Percentiles rank a stretch among this genome's conserved stretches.
phyloP scores from a whole-genome alignment of 2,797 vertebrate genomes.

The Hypotaenidia okinawae region DNA sequence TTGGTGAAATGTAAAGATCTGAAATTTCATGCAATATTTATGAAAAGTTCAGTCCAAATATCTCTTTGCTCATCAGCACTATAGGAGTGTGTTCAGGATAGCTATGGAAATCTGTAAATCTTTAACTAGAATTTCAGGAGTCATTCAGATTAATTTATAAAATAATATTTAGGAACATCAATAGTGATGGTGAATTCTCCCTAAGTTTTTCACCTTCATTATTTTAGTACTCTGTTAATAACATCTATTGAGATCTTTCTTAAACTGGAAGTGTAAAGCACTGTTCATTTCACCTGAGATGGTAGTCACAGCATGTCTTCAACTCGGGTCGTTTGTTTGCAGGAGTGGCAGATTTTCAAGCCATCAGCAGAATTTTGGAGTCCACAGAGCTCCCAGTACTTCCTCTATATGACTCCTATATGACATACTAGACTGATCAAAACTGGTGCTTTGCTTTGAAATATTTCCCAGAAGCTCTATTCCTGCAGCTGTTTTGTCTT shows the following conservation, averaged over 20 bases:
- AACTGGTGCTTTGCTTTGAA: neutral
- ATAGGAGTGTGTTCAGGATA: neutral
- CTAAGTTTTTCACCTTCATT: neutral
- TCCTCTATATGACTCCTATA: neutral
- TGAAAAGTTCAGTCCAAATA: constrained; percentile 5
- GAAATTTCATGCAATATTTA: constrained; percentile 15
- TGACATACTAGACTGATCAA: neutral
- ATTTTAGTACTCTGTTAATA: neutral
- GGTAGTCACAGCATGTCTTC: neutral
- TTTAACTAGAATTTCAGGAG: constrained; percentile 17
- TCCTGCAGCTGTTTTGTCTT: neutral
- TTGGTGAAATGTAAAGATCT: constrained; percentile 36
- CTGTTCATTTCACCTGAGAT: neutral
- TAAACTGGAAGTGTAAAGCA: neutral
- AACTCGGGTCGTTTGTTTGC: neutral
- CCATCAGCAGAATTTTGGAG: neutral
- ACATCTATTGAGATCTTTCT: neutral
- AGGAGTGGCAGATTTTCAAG: neutral
- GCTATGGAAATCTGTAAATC: constrained; percentile 29
- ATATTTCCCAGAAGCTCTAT: neutral
- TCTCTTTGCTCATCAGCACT: constrained; percentile 10
- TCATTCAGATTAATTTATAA: constrained; percentile 10
- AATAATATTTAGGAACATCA: neutral
- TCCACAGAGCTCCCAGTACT: neutral
- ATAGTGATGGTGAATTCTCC: neutral